Base-by-base conservation (phyloP, 2,797 vertebrate species). In the Varecia variegata region DNA sequence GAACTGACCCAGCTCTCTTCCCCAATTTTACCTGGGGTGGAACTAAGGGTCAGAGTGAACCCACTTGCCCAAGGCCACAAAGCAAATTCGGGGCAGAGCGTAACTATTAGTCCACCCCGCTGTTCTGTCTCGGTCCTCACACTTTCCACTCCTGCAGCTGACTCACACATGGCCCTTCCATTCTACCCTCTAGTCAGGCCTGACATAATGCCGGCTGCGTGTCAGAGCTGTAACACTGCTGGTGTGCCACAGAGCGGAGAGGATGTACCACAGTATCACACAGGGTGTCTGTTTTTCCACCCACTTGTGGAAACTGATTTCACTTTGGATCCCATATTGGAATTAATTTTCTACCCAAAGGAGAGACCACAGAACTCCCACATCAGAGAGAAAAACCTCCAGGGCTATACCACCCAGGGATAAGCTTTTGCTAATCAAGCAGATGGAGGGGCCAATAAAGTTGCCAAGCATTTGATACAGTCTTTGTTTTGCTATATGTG, bases 161-260 rank as follows among this genome's bases (percentile, higher is more conserved):
- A 27, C 13, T 81, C 11, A 2, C 47, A 47, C 43, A 7, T 8
- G 20, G 40, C 32, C 81, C 74, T 67, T 47, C 68, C 30, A 56
- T 18, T 50, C 50, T 5, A 3, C 35, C 76, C 30, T 12, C 56
- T 83, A 1, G 45, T 50, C 8, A 7, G 25, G 4, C 30, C 13
- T 32, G 12, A 50, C 4, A 2, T 4, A 7, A 12, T 2, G 10
- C 1, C 0, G 27, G 82, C 27, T 54, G 32, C 43, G 1, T 1
- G 32, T 13, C 4, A 2, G 21, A 84, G 62, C 50, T 23, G 0
- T 18, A 25, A 38, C 38, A 15, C 0, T 4, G 32, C 7, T 7
- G 1, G 13, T 6, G 40, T 52, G 40, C 35, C 50, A 25, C 74
- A 23, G 32, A 58, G 43, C 8, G 20, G 40, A 45, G 30, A 68